These are phyloP conservation scores for Macrochelys suwanniensis DNA, from an alignment of 2,797 vertebrate genomes.

Conservation along the genomic window DNA sequence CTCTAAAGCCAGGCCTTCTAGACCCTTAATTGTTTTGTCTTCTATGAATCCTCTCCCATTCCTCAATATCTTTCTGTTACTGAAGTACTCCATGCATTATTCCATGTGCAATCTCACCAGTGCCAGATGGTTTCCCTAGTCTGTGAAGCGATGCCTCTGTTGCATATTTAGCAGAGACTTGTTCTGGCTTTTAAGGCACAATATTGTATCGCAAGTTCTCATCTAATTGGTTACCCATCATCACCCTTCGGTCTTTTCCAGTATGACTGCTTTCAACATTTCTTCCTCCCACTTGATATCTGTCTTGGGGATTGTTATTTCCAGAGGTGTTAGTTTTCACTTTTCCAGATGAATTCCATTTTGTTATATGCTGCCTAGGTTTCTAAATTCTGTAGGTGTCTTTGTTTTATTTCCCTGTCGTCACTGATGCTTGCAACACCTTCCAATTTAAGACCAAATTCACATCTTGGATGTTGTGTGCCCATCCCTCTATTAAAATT, in stretches of 20 bases:
- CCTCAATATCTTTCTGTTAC: background rate
- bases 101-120: background rate
- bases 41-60: background rate
- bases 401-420: fast-evolving
- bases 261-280: background rate
- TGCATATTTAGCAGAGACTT: background rate
- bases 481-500: background rate
- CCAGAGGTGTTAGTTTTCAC: background rate
- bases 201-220: fast-evolving
- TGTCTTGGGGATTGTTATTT: background rate
- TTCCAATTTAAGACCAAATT: background rate
- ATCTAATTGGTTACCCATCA: fast-evolving
- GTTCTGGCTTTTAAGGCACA: background rate
- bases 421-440: background rate
- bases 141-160: background rate
- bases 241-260: background rate
- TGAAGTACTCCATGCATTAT: background rate
- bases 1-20: background rate
- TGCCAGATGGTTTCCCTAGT: background rate
- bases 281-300: background rate
- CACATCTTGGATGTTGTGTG: background rate
- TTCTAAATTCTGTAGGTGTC: background rate
- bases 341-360: background rate
- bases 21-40: background rate
- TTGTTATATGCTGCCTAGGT: background rate